Base-by-base conservation (phyloP, 2,888 invertebrate species). In the Argyra leucocephala region DNA sequence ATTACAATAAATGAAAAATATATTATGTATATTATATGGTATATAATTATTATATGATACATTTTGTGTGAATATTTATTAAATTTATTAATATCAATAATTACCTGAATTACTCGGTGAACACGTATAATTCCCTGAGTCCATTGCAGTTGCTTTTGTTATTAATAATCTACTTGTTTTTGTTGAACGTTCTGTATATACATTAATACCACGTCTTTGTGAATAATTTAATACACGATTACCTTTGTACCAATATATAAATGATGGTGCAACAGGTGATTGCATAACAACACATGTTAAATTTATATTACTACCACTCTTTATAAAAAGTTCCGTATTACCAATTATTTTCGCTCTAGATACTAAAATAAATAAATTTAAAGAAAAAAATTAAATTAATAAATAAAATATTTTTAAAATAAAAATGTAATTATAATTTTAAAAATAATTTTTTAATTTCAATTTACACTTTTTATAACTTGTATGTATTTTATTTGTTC, bases 291-390 rank as follows among this genome's bases (percentile, higher is more conserved):
- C 86, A 82, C 93, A 93, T 76, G 93, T 93, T 80, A 94, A 85
- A 84, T 93, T 93, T 82, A 94, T 92, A 84, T 93, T 93, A 76
- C 91, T 93, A 73, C 93, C 93, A 76, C 91, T 91, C 80, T 91
- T 89, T 81, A 93, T 91, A 83, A 90, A 91, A 78, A 92, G 83
- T 82, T 93, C 93, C 61, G 90, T 85, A 76, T 91, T 92, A 64
- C 92, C 91, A 78, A 90, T 83, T 77, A 93, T 93, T 83, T 91
- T 90, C 72, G 93, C 93, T 79, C 91, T 90, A 74, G 93, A 92
- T 78, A 93, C 93, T 93, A 85, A 62, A 71, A 70, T 9, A 26
- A 24, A 58, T 3, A 22, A 58, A 22, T 22, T 21, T 81, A 72
- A 58, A 61, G 60, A 64, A 63, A 64, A 60, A 61, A 62, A n/a